Evolutionary conservation across 2,797 vertebrate genomes (phyloP), one percentile per base, ranked within the genome.

Genomic region (Amazonetta brasiliensis): DNA sequence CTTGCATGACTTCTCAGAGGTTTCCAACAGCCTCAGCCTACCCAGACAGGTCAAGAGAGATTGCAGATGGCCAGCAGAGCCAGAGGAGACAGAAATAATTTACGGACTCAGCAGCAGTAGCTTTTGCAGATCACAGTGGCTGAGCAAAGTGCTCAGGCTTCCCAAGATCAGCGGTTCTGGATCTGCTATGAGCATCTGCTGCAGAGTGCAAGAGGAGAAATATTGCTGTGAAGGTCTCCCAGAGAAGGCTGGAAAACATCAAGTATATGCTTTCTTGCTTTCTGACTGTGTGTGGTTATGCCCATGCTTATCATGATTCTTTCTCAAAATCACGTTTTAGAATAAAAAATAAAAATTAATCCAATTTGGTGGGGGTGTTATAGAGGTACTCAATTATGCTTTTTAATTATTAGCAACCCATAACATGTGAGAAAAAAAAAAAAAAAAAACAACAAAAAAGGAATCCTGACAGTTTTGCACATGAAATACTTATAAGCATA

Each of bases 1-100:
- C 39, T 23, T 35, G 60, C 35, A 1, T 87, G 75, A 69, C 48
- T 79, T 96, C 86, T 59, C 39, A 41, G 68, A 67, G 30, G 31
- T 90, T 95, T 92, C 87, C 43, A 60, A 30, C 31, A 43, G 60
- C 88, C 84, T 79, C 50, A 82, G 54, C 54, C 73, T 92, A 43
- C 48, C 33, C 1, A 5, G 1, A n/a, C n/a, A 72, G 59, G 54
- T 52, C 4, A 6, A 67, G 75, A 79, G 81, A 73, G 3, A 7
- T 60, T 94, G 80, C 73, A 90, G 85, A 30, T 59, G 46, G 54
- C 66, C 74, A 55, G 72, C 33, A 7, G 89, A 94, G 86, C 74
- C 63, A 14, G 56, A 69, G 89, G 89, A 96, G 86, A 64, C 63
- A 16, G 54, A 69, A 92, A 37, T 43, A 67, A 87, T 91, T 94